These are phyloP conservation scores for Mnemiopsis leidyi DNA, from an alignment of 37 sponge, comb jelly and placozoan genomes.

Conservation along the genomic window DNA sequence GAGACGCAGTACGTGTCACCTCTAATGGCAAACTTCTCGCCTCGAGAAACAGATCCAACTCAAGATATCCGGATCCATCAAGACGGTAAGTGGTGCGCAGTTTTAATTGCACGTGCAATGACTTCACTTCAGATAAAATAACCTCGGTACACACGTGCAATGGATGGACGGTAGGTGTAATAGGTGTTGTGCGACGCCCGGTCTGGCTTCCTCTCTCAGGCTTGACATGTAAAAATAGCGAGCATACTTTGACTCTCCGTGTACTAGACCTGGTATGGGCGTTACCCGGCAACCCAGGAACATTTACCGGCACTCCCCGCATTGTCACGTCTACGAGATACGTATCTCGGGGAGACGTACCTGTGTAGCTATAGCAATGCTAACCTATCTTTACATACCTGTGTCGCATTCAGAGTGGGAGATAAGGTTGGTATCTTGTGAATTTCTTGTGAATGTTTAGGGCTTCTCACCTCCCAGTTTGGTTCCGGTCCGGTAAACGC, in stretches of 20 bases:
- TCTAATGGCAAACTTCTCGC: conserved; percentile 36
- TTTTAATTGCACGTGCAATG: neutral
- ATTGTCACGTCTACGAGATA: neutral
- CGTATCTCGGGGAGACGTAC: no score
- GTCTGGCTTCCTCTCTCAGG: neutral
- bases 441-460: neutral
- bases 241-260: neutral
- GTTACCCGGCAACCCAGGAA: no score
- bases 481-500: neutral
- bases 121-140: no score
- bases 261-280: no score
- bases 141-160: neutral
- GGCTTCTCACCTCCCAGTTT: neutral
- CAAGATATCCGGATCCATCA: conserved; percentile 29
- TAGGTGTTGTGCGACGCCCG: neutral
- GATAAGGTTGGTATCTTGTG: neutral
- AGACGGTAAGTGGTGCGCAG: neutral
- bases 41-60: neutral
- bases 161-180: neutral
- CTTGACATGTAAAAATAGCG: neutral
- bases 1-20: neutral
- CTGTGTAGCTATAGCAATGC: no score
- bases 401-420: no score
- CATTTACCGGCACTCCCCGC: neutral
- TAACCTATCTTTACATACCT: no score